Base-by-base conservation (phyloP, 2,113 vertebrate species). In the Puma concolor region DNA sequence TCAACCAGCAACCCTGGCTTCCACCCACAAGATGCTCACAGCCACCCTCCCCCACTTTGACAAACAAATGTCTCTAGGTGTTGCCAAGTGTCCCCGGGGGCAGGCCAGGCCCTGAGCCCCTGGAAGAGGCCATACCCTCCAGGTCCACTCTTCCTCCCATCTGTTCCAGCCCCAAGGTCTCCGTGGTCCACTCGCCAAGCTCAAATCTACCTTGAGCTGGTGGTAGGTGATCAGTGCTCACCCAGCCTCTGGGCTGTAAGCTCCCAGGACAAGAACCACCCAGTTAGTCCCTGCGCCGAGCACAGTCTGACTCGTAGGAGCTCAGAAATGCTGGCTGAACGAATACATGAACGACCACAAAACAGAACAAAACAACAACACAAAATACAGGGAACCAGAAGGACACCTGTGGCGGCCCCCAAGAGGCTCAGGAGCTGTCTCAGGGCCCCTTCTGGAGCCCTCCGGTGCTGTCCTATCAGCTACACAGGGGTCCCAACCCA, bases 341-440 rank as follows among this genome's bases (percentile, higher is more conserved):
- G 48, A 67, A 31, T 13, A 12, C 12, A 19, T 1, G 71, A 50
- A 5, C 0, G 14, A 7, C 31, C 25, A 0, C 0, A 8, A 33
- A 41, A 38, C 36, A 57, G 54, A 57, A 19, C 17, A 21, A 19
- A 57, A 19, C 14, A 29, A 38, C 69, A 44, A 0, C n/a, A 19
- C 63, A 13, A 7, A 13, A 27, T 31, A 12, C 1, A 2, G 4
- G 13, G 57, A 74, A 17, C 4, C 14, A 38, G 71, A 72, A 15
- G 41, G n/a, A 88, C 31, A 16, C 21, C 5, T 4, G 27, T 0
- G 0, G 13, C 0, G 0, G 25, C 1, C 7, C 12, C 38, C 1
- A 4, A 38, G 80, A 25, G 2, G 5, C 57, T 38, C 2, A 0
- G n/a, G 44, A 71, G 21, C 81, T 54, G 9, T 7, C 27, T 50